Conservation (phyloP, 2,113 vertebrate genomes). For the Circaetus gallicus region DNA sequence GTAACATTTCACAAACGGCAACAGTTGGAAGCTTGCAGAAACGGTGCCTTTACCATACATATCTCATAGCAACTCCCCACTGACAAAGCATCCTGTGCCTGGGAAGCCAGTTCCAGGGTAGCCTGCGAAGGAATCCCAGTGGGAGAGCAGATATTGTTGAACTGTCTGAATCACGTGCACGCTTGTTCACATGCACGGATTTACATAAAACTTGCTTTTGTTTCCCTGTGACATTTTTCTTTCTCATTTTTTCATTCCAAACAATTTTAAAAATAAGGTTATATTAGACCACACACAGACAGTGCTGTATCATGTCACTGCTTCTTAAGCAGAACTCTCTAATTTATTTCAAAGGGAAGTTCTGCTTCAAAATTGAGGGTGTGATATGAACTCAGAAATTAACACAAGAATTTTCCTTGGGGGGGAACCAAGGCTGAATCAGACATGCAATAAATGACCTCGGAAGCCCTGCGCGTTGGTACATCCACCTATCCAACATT, state of each 20-base stretch:
- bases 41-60: neutral
- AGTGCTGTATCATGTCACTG: slow-evolving; percentile 47
- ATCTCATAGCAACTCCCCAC: neutral
- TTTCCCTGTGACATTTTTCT: slow-evolving; percentile 37
- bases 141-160: neutral
- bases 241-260: neutral
- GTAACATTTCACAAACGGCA: neutral
- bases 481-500: neutral
- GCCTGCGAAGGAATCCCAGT: neutral
- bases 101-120: neutral
- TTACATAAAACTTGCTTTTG: slow-evolving; percentile 29
- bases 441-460: slow-evolving; percentile 62
- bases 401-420: slow-evolving; percentile 64
- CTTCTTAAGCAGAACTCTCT: slow-evolving; percentile 44
- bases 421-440: slow-evolving; percentile 52
- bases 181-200: neutral
- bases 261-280: slow-evolving; percentile 33
- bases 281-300: slow-evolving; percentile 51
- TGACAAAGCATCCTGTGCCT: neutral
- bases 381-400: slow-evolving; percentile 64
- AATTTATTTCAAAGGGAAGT: slow-evolving; percentile 68
- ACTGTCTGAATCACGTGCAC: neutral
- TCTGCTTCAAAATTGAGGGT: slow-evolving; percentile 63
- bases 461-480: slow-evolving; percentile 16
- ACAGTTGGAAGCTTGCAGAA: neutral